Evolutionary conservation across 2,888 invertebrate species (phyloP).

Genomic region (Eupithecia vulgata): DNA sequence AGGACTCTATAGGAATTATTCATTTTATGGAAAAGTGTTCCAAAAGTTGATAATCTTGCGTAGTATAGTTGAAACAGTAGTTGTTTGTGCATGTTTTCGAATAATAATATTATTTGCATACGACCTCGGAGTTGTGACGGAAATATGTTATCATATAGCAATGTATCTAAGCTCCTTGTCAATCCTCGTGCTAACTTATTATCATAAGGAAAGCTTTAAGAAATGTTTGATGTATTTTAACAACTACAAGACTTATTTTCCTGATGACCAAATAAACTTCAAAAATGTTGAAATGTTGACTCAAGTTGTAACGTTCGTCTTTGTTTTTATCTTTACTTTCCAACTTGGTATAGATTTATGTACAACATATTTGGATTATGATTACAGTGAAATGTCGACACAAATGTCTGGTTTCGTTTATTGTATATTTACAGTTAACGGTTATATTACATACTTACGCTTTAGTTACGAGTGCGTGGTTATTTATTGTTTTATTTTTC

Average conservation of each 20-base stretch:
- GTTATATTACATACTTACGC: not conserved
- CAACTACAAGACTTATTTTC: constrained; percentile 10
- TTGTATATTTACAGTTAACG: not conserved
- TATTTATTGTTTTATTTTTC: constrained; percentile 13
- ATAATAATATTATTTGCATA: not conserved
- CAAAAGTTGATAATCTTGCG: constrained; percentile 19
- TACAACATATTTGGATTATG: not conserved
- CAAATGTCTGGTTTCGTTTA: not conserved
- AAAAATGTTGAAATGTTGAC: not conserved
- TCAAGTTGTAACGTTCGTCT: not conserved
- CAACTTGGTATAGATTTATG: not conserved
- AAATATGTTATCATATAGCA: not conserved
- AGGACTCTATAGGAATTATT: constrained; percentile 33
- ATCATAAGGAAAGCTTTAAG: constrained; percentile 19
- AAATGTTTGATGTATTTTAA: constrained; percentile 20
- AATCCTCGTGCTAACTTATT: constrained; percentile 3
- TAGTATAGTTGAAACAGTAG: constrained; percentile 8
- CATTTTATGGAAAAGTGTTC: constrained; percentile 20
- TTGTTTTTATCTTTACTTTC: not conserved
- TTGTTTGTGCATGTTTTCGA: not conserved
- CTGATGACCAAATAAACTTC: constrained; percentile 7
- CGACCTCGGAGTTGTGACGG: too few relatives aligned
- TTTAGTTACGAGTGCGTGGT: constrained; percentile 5
- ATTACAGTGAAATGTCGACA: not conserved
- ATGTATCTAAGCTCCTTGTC: not conserved